Conservation (phyloP, 2,888 invertebrate genomes). For the Fissipunctia ypsillon region DNA sequence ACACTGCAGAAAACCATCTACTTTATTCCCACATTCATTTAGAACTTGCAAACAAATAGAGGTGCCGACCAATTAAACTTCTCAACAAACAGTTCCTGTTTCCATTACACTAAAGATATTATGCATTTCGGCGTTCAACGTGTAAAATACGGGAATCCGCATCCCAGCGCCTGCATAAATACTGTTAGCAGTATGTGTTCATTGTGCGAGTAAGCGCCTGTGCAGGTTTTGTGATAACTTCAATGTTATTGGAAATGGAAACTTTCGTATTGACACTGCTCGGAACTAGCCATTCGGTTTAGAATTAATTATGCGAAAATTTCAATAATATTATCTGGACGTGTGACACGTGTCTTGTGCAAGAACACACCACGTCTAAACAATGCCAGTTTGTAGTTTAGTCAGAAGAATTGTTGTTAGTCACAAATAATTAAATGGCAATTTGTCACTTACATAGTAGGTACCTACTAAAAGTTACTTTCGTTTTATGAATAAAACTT, state of each 20-base stretch:
- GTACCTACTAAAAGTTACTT: background rate
- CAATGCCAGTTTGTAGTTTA: background rate
- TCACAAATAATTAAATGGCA: background rate
- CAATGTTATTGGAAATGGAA: conserved; percentile 35
- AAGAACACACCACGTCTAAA: background rate
- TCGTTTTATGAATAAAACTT: background rate
- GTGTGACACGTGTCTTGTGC: background rate
- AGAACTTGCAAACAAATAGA: background rate
- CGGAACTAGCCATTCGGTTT: background rate
- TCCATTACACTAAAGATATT: conserved; percentile 18
- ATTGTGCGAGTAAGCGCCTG: conserved; percentile 42
- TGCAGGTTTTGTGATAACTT: conserved; percentile 40
- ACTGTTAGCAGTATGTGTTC: conserved; percentile 50
- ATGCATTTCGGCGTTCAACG: conserved; percentile 21
- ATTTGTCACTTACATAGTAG: background rate
- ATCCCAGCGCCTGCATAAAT: conserved; percentile 54
- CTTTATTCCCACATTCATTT: conserved; percentile 1
- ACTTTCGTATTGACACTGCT: conserved; percentile 16
- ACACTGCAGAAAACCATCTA: background rate
- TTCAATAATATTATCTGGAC: background rate
- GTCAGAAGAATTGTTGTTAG: background rate
- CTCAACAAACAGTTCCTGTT: conserved; percentile 12
- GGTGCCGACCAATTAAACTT: conserved; percentile 15
- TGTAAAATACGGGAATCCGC: conserved; percentile 21
- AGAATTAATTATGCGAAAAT: background rate